Evolutionary conservation across 2,797 vertebrate species (phyloP).

Genomic region (Propithecus perrieri): DNA sequence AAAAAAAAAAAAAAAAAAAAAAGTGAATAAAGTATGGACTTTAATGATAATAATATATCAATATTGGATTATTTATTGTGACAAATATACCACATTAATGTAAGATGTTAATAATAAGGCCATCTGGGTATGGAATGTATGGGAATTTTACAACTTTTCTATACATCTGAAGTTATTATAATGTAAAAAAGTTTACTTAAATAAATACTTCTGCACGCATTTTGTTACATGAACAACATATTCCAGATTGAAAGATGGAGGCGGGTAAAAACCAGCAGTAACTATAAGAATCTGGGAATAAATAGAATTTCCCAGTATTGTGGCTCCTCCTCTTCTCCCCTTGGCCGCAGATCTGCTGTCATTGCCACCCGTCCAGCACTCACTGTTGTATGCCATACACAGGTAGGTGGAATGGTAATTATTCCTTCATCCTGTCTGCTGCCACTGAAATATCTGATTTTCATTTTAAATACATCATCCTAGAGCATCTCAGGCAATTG

Average conservation of each 20-base stretch:
- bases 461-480: neutral
- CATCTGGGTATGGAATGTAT: neutral
- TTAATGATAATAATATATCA: neutral
- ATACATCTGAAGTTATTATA: neutral
- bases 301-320: neutral
- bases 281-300: neutral
- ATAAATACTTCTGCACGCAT: neutral
- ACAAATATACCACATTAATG: neutral
- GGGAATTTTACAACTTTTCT: neutral
- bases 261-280: neutral
- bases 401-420: neutral
- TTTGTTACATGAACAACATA: neutral
- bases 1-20: neutral
- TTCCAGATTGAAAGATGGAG: neutral
- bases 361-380: neutral
- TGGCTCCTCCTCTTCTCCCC: neutral
- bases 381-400: neutral
- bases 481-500: constrained; percentile 14
- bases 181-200: neutral
- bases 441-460: neutral
- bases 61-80: neutral
- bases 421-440: neutral
- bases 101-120: neutral
- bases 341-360: neutral
- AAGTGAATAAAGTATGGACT: neutral